Base-by-base conservation (phyloP, 2,797 vertebrate species). In the Yasuhikotakia modesta region DNA sequence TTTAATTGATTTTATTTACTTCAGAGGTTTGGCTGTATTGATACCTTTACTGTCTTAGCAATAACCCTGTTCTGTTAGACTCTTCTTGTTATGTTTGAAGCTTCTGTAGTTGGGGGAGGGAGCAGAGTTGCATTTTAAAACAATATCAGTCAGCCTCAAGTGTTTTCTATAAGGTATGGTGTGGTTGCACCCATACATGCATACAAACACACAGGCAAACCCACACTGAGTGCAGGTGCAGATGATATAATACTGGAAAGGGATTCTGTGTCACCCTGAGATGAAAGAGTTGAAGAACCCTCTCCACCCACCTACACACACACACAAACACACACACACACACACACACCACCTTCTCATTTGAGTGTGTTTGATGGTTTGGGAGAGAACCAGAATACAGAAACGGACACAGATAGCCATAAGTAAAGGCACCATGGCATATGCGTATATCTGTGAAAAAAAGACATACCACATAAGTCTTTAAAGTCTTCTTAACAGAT, bases 191-290 rank as follows among this genome's bases (percentile, higher is more conserved):
- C 35, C 55, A 52, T 24, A 35, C 60, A 43, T 48, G 27, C 78
- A 43, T n/a, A 65, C 27, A 68, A n/a, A 69, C 61, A 81, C 52
- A 75, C 52, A 70, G 21, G 39, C 61, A 78, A n/a, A 48, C 58
- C 55, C 70, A 55, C 61, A 78, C 79, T 72, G 64, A 24, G 21
- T 67, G 80, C 82, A 84, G 83, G 80, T 82, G 83, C 80, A 84
- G 60, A 70, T 77, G 55, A 70, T 77, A 61, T 57, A 73, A 67
- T 50, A 80, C 57, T 75, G 63, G 24, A 27, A 66, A 73, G 82
- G 82, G 82, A 79, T 79, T 84, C 76, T 77, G 70, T 82, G 60
- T 82, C 77, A 77, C 73, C 74, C 61, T 71, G 78, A 84, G 83
- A 84, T 82, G 78, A 84, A 84, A 84, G 83, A 32, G 19, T 48